Evolutionary conservation across 2,797 vertebrate species (phyloP).

Genomic region (Cephalopachus bancanus): DNA sequence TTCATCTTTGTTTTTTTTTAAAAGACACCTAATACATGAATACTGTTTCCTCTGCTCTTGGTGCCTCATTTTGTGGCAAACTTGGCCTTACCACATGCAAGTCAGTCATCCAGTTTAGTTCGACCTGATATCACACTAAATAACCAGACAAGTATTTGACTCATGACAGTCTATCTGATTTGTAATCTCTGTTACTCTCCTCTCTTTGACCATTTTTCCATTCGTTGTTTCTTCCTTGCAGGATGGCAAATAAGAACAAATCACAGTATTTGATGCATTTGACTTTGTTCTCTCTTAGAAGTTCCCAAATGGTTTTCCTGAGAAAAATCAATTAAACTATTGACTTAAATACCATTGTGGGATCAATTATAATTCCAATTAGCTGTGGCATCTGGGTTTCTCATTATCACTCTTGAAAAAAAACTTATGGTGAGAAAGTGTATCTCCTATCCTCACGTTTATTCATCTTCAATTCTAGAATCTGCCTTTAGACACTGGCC

Average conservation of each 20-base stretch:
- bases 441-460: background rate
- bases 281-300: constrained; percentile 8
- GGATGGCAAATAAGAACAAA: background rate
- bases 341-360: constrained; percentile 59
- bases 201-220: background rate
- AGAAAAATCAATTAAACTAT: constrained; percentile 72
- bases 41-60: background rate
- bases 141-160: background rate
- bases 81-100: background rate
- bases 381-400: constrained; percentile 49
- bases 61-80: background rate
- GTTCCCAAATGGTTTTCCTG: constrained; percentile 46
- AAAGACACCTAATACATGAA: background rate
- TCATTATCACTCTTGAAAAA: constrained; percentile 22
- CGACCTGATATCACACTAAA: background rate
- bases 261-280: constrained; percentile 27
- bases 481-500: background rate
- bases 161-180: constrained; percentile 10
- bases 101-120: background rate
- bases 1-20: constrained; percentile 22
- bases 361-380: constrained; percentile 70
- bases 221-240: background rate
- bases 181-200: background rate
- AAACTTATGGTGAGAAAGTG: background rate
- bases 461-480: background rate